Conservation (phyloP, 2,888 invertebrate species). For the Mongoloraphidia duomilia region DNA sequence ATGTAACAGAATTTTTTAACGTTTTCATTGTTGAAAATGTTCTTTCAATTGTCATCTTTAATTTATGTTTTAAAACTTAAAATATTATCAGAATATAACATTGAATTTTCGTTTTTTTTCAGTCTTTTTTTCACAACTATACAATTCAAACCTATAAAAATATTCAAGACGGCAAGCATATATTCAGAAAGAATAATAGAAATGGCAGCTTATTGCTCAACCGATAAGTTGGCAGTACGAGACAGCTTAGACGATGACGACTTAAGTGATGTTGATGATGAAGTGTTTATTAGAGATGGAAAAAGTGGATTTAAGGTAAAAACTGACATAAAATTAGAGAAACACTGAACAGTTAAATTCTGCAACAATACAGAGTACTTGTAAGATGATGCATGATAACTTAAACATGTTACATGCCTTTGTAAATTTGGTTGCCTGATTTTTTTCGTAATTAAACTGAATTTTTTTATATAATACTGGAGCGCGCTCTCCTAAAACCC, state of each 20-base stretch:
- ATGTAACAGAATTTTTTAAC: too few relatives aligned
- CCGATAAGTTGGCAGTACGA: conserved; percentile 31
- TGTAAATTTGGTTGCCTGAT: background rate
- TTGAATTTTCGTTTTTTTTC: background rate
- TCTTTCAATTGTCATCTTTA: too few relatives aligned
- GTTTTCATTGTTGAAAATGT: too few relatives aligned
- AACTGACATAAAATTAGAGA: too few relatives aligned
- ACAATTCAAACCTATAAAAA: background rate
- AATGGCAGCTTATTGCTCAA: conserved; percentile 1
- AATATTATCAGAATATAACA: too few relatives aligned
- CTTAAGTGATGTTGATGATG: conserved; percentile 61
- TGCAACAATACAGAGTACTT: too few relatives aligned
- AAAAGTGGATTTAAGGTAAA: conserved; percentile 43
- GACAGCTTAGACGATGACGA: conserved; percentile 59
- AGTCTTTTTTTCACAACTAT: background rate
- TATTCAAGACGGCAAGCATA: background rate
- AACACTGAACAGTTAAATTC: too few relatives aligned
- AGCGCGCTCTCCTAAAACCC: too few relatives aligned
- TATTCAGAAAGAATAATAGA: background rate
- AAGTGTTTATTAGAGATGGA: conserved; percentile 61
- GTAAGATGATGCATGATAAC: too few relatives aligned
- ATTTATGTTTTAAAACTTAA: too few relatives aligned
- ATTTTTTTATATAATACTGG: too few relatives aligned
- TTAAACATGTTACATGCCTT: background rate
- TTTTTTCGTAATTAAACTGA: too few relatives aligned